Base-by-base conservation (phyloP, 2,888 invertebrate species). In the Amphipoea oculea region DNA sequence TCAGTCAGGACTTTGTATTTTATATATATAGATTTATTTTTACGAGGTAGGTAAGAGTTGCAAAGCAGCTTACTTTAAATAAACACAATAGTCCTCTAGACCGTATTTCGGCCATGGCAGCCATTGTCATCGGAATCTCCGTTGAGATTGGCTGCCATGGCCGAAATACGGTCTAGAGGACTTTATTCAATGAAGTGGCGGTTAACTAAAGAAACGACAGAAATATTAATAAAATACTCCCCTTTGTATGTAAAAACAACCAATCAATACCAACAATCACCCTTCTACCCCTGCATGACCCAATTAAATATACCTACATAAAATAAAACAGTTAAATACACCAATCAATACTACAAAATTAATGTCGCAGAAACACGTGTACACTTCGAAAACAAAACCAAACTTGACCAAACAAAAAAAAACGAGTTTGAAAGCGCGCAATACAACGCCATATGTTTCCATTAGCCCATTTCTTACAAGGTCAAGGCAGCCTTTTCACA, bases 371-470 rank as follows among this genome's bases (percentile, higher is more conserved):
- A 40, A 73, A 73, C 74, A 78, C 66, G 60, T 73, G 73, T 65
- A 70, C 23, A 40, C 23, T 62, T 65, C 4, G 1, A 74, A 66
- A 84, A 74, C 54, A 57, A 77, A 72, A 79, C 40, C 40, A 68
- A 73, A 71, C 17, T 77, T 79, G n/a, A n/a, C n/a, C n/a, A n/a
- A n/a, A n/a, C n/a, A n/a, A n/a, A n/a, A n/a, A n/a, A 73, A 79
- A 73, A 69, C 29, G 57, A 45, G 60, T 79, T n/a, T 65, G 11
- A 68, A 79, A 79, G 83, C 71, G 29, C 81, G 42, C 17, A 89
- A 76, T 83, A 81, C 45, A 40, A 63, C 70, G 72, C 73, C 78
- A 71, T 86, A 77, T 88, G 78, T 89, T 89, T 88, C 29, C 82
- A 81, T 68, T 54, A 70, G 65, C 67, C 36, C 71, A 57, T 75